These are phyloP conservation scores for Pseudomyrmex pallidus DNA, from an alignment of 1,140 invertebrate species.

Conservation along the genomic window DNA sequence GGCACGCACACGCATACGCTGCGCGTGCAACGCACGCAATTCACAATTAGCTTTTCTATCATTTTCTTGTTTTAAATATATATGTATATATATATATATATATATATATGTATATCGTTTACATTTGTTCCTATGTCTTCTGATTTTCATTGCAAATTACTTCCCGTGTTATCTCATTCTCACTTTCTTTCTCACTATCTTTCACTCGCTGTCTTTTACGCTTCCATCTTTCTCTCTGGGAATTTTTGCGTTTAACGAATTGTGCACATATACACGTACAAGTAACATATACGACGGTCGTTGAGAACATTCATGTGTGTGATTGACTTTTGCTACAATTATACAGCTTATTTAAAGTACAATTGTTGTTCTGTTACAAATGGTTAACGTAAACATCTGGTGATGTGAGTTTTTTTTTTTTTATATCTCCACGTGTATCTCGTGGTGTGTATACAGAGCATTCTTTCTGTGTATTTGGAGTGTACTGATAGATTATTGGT, in stretches of 20 bases:
- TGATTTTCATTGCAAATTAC: constrained; percentile 49
- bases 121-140: constrained; percentile 46
- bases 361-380: constrained; percentile 72
- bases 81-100: constrained; percentile 53
- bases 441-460: neutral
- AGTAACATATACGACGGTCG: constrained; percentile 73
- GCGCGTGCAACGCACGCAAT: constrained; percentile 21
- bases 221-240: constrained; percentile 14
- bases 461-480: constrained; percentile 52
- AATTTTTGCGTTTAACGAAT: constrained; percentile 38
- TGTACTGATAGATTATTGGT: constrained; percentile 73
- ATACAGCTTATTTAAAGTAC: constrained; percentile 69
- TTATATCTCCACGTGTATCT: constrained; percentile 23
- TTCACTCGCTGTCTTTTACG: constrained; percentile 69
- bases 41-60: constrained; percentile 41
- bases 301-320: constrained; percentile 69
- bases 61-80: constrained; percentile 57
- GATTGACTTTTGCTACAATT: constrained; percentile 64
- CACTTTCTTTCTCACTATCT: constrained; percentile 67
- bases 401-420: constrained; percentile 66
- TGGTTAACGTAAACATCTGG: constrained; percentile 72
- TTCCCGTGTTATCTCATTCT: constrained; percentile 64
- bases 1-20: neutral
- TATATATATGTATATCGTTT: constrained; percentile 48
- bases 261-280: constrained; percentile 68